A percentile compares a stretch with the other conserved stretches of the same genome.
Evolutionary conservation across 1,140 invertebrate species (phyloP).

Genomic region (Oppia nitens): DNA sequence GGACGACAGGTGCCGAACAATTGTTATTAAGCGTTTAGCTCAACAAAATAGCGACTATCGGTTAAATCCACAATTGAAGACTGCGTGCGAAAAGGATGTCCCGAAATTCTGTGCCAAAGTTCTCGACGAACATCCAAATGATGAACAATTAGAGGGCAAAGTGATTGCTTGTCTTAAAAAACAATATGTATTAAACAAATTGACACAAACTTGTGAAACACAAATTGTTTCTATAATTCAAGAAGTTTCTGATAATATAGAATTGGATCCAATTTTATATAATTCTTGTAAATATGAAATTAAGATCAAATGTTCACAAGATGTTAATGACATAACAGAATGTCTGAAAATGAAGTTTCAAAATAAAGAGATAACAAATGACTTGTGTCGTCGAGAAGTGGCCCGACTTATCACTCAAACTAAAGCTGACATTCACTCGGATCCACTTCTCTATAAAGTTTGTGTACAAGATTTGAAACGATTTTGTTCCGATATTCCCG

Average conservation of each 20-base stretch:
- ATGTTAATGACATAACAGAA: constrained; percentile 48
- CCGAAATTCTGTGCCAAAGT: constrained; percentile 44
- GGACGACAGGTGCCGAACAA: constrained; percentile 62
- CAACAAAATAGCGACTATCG: constrained; percentile 82
- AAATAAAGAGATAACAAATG: constrained; percentile 48
- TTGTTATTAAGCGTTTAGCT: constrained; percentile 73
- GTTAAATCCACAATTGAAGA: constrained; percentile 69
- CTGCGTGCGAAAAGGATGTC: constrained; percentile 54
- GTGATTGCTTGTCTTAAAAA: constrained; percentile 30
- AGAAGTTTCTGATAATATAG: constrained; percentile 70
- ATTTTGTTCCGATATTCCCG: constrained; percentile 58
- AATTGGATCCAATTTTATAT: constrained; percentile 60
- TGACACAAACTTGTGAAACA: constrained; percentile 46
- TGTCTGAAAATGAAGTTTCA: constrained; percentile 67
- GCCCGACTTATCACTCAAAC: constrained; percentile 41
- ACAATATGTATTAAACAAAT: constrained; percentile 26
- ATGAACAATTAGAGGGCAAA: constrained; percentile 26
- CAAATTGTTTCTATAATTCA: constrained; percentile 61
- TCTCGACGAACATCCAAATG: constrained; percentile 22
- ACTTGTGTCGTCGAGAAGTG: constrained; percentile 57
- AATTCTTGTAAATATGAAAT: constrained; percentile 42
- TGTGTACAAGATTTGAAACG: constrained; percentile 46
- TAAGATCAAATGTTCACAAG: constrained; percentile 26
- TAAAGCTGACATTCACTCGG: constrained; percentile 39
- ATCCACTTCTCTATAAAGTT: constrained; percentile 35